Evolutionary conservation across 2,888 invertebrate genomes (phyloP).

Genomic region (Trichogramma evanescens): DNA sequence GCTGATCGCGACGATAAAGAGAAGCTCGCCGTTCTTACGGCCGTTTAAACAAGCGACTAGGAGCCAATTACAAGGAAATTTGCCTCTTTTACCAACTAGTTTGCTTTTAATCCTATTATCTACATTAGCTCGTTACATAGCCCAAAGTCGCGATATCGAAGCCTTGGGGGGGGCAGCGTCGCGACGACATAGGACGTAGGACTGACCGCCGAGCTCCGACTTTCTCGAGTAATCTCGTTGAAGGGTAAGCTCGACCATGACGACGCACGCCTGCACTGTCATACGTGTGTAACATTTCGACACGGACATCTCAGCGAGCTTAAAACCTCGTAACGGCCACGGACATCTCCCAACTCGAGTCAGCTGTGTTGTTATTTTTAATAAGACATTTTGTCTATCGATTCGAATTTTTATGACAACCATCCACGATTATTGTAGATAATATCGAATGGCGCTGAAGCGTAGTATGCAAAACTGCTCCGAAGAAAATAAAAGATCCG

Average conservation of each 20-base stretch:
- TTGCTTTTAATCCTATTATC: slow-evolving; percentile 42
- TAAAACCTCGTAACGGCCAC: no score
- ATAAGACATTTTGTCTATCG: no score
- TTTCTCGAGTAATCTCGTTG: not conserved
- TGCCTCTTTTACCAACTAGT: no score
- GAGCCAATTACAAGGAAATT: no score
- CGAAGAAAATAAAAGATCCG: no score
- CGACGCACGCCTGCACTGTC: not conserved
- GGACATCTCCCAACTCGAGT: no score
- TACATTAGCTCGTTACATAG: slow-evolving; percentile 47
- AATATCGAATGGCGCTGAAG: no score
- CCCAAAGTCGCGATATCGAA: slow-evolving; percentile 18
- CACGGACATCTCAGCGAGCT: no score
- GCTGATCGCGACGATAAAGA: slow-evolving; percentile 25
- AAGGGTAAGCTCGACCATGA: slow-evolving; percentile 1
- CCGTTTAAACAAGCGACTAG: slow-evolving; percentile 42
- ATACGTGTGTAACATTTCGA: not conserved
- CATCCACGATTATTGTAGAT: no score
- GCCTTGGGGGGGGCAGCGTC: not conserved
- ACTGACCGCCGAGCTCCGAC: not conserved
- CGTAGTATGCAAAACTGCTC: no score
- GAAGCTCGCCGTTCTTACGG: slow-evolving; percentile 44
- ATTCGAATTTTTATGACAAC: no score
- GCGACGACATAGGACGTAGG: not conserved
- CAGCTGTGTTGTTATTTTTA: no score